Evolutionary conservation across 2,888 invertebrate species (phyloP).

Genomic region (Sphinx pinastri): DNA sequence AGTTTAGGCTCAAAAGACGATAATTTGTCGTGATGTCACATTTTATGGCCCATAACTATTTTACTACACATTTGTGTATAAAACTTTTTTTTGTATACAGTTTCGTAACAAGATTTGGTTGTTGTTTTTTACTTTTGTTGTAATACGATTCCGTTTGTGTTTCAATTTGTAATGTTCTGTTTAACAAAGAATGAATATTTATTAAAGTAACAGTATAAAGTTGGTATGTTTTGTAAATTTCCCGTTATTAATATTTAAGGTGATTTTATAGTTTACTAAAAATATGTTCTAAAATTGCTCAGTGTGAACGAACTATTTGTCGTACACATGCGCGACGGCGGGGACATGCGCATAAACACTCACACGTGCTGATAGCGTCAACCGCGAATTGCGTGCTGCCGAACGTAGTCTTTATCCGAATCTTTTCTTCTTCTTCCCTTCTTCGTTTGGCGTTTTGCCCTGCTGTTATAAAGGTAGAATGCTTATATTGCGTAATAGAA

Average conservation of each 20-base stretch:
- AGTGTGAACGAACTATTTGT: background rate
- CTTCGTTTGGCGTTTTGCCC: too few relatives aligned
- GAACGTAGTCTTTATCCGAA: too few relatives aligned
- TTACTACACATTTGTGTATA: background rate
- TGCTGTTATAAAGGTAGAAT: too few relatives aligned
- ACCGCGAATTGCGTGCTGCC: background rate
- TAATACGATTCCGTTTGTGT: background rate
- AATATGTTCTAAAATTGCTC: background rate
- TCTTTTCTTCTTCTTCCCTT: too few relatives aligned
- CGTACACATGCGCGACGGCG: slow-evolving; percentile 26
- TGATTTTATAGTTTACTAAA: too few relatives aligned
- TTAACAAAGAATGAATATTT: too few relatives aligned
- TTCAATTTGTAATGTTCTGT: too few relatives aligned
- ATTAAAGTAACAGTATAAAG: too few relatives aligned
- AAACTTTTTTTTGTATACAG: background rate
- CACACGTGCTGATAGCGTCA: slow-evolving; percentile 35
- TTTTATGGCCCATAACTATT: slow-evolving; percentile 6
- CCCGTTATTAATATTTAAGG: too few relatives aligned
- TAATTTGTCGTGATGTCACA: background rate
- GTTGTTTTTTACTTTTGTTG: background rate
- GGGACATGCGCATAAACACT: slow-evolving; percentile 37
- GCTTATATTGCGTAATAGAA: too few relatives aligned
- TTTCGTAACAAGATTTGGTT: background rate
- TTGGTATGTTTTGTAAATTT: too few relatives aligned
- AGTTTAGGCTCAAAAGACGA: background rate